phyloP scores from a whole-genome alignment of 2,888 invertebrate genomes.

The Cremastinae sp. region DNA sequence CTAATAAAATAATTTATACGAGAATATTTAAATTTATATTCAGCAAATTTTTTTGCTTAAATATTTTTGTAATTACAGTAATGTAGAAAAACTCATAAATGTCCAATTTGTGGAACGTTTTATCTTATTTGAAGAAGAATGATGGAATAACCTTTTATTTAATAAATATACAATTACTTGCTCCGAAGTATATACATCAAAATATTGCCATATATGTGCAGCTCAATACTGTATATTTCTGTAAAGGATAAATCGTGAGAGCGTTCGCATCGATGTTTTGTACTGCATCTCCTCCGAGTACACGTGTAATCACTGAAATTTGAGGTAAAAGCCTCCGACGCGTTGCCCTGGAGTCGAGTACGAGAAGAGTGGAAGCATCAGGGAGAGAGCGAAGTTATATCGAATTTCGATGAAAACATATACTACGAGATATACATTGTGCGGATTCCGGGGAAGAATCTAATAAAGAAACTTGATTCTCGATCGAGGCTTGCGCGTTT shows the following conservation, averaged over 20 bases:
- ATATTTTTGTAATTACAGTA: no score
- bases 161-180: no score
- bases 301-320: constrained; percentile 63
- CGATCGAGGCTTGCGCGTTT: constrained; percentile 54
- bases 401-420: constrained; percentile 62
- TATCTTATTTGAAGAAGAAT: no score
- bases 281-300: constrained; percentile 38
- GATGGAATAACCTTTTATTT: no score
- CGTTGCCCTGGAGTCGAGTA: constrained; percentile 20
- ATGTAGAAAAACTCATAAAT: no score
- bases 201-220: no score
- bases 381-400: constrained; percentile 48
- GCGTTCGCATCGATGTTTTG: not conserved
- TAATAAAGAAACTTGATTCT: constrained; percentile 63
- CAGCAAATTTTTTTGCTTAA: no score
- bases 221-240: no score
- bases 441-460: constrained; percentile 58
- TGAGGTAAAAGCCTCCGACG: constrained; percentile 48
- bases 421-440: constrained; percentile 49
- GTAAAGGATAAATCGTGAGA: not conserved
- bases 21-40: no score
- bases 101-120: no score
- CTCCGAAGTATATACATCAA: no score
- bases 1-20: no score
- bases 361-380: not conserved